phyloP scores from a whole-genome alignment of 2,113 vertebrate species.

The Rhinoptilus africanus region DNA sequence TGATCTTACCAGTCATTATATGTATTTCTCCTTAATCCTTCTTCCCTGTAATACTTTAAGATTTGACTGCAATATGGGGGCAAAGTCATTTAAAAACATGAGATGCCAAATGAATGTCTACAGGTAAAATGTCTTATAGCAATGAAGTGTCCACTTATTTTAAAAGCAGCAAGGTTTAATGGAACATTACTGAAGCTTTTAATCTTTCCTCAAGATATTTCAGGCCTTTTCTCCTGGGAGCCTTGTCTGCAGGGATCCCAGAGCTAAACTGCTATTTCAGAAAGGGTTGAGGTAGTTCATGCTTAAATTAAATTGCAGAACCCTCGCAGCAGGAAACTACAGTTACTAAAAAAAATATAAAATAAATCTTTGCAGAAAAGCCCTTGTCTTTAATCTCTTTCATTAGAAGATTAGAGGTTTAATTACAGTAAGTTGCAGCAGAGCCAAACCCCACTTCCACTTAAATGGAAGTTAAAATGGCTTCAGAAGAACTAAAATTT shows the following conservation, averaged over 20 bases:
- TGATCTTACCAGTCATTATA: constrained; percentile 37
- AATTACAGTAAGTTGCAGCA: not conserved
- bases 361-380: not conserved
- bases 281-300: constrained; percentile 11
- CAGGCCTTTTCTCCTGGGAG: constrained; percentile 52
- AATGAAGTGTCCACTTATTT: constrained; percentile 66
- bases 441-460: not conserved
- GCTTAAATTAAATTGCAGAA: constrained; percentile 39
- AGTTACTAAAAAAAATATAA: not conserved
- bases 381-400: constrained; percentile 3
- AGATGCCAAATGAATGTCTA: constrained; percentile 31
- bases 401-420: not conserved
- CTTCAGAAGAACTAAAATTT: not conserved
- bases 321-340: constrained; percentile 26
- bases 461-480: not conserved
- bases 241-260: constrained; percentile 20
- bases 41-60: constrained; percentile 49
- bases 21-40: constrained; percentile 45
- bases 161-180: constrained; percentile 68
- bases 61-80: not conserved
- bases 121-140: constrained; percentile 56
- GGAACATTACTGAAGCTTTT: constrained; percentile 75
- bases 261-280: constrained; percentile 52
- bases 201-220: constrained; percentile 69
- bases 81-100: constrained; percentile 41